Percentiles rank a stretch among this genome's conserved stretches.
phyloP scores from a whole-genome alignment of 2,888 invertebrate species.

The Synanthedon tipuliformis region DNA sequence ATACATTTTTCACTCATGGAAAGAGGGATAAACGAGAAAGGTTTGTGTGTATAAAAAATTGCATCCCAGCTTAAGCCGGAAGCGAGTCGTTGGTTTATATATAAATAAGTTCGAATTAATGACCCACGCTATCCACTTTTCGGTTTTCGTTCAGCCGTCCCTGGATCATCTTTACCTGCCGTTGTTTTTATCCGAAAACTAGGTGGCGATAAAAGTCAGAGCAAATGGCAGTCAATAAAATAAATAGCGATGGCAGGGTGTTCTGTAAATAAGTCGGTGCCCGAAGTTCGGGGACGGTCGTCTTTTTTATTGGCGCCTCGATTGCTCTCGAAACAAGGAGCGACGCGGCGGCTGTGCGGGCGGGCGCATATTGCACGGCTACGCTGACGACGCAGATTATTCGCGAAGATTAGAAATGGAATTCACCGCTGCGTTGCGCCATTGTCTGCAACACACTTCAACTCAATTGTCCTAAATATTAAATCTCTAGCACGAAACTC shows the following conservation, averaged over 20 bases:
- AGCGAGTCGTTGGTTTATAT: no score
- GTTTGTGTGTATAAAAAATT: no score
- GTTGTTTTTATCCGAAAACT: slow-evolving; percentile 60
- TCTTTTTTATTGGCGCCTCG: slow-evolving; percentile 71
- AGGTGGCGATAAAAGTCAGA: slow-evolving; percentile 66
- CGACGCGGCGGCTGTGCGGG: slow-evolving; percentile 15
- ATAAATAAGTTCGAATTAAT: no score
- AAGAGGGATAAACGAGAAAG: no score
- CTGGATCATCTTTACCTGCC: slow-evolving; percentile 38
- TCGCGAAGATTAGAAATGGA: slow-evolving; percentile 55
- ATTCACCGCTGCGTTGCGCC: slow-evolving; percentile 32
- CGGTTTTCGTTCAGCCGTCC: background rate
- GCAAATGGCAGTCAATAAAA: slow-evolving; percentile 70
- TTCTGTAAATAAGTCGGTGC: slow-evolving; percentile 68
- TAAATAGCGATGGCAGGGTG: slow-evolving; percentile 68
- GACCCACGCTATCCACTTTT: no score
- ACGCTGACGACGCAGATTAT: slow-evolving; percentile 57
- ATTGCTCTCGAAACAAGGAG: slow-evolving; percentile 68
- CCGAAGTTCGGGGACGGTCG: slow-evolving; percentile 55
- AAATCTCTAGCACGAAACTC: slow-evolving; percentile 1
- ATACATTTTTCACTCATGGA: no score
- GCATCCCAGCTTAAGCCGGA: no score
- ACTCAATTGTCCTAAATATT: slow-evolving; percentile 2
- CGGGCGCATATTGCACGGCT: slow-evolving; percentile 45
- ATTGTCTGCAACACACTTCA: slow-evolving; percentile 21